phyloP scores from a whole-genome alignment of 2,113 vertebrate species.

The Anoplopoma fimbria region DNA sequence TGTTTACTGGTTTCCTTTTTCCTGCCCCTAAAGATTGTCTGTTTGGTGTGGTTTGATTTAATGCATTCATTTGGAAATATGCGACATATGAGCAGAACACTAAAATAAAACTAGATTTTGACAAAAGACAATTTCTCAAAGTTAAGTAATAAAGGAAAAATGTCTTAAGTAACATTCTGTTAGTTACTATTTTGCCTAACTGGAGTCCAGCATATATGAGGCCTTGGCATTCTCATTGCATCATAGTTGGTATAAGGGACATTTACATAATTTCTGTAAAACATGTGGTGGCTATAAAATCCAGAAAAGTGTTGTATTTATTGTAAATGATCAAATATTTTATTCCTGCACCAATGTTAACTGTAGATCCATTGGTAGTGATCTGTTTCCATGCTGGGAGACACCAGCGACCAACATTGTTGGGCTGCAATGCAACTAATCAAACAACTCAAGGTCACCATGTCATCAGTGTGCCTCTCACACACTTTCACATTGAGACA shows the following conservation, averaged over 20 bases:
- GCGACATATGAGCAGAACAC: background rate
- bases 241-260: background rate
- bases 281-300: background rate
- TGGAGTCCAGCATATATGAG: too few species aligned
- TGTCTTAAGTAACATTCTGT: too few species aligned
- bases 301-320: background rate
- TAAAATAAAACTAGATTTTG: background rate
- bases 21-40: background rate
- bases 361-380: background rate
- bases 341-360: background rate
- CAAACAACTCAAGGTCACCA: slow-evolving; percentile 33
- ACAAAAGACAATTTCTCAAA: too few species aligned
- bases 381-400: background rate
- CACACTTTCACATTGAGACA: slow-evolving; percentile 9
- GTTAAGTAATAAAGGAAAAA: too few species aligned
- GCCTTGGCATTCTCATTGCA: background rate
- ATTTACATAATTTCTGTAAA: background rate
- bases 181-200: too few species aligned
- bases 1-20: background rate
- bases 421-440: background rate
- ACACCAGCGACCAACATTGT: background rate
- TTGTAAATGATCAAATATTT: background rate
- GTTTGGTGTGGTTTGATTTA: background rate
- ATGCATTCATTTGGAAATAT: background rate
- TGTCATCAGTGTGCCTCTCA: slow-evolving; percentile 10